Evolutionary conservation across 2,888 invertebrate species (phyloP), one percentile per base, ranked within the genome.

Genomic region (Rotaria magnacalcarata): DNA sequence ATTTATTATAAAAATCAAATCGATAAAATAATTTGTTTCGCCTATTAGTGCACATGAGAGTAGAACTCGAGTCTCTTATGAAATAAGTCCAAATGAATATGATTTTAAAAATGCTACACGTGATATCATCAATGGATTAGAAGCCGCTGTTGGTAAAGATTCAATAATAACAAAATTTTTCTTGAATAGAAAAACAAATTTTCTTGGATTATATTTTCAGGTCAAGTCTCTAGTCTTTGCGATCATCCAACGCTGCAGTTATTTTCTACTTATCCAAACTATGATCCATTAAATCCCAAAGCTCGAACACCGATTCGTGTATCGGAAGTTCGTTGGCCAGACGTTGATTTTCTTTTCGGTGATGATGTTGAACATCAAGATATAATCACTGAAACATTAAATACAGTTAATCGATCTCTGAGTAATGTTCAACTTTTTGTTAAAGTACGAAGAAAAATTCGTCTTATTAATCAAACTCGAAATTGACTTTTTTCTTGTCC

Each of bases 341-440:
- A 86, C n/a, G 86, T 86, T 27, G 85, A 85, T 47, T 86, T 85
- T 85, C 47, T 86, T 5, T 86, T 86, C 60, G 86, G 86, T 27
- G 86, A 86, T 85, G 86, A 86, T 54, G 75, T 75, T 56, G 86
- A 85, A n/a, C 85, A 86, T 56, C 86, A 86, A 52, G 85, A 86
- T 7, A 56, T 80, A 14, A 58, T 86, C 34, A 8, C 50, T 7
- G 85, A 85, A 14, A 60, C 75, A 50, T 85, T 86, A 85, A 85
- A n/a, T 47, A 85, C 60, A 47, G 85, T 86, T 4, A 86, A 85
- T 50, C 75, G 54, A 34, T 47, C 80, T 34, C 60, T 86, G 52
- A 47, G 43, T 16, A 85, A 84, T 80, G 60, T 86, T 56, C 56
- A 84, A 24, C 34, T 0, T n/a, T 84, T 43, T 56, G 47, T 43